These are phyloP conservation scores for Sabatieria punctata DNA, from an alignment of 2,888 invertebrate species.

Conservation along the genomic window DNA sequence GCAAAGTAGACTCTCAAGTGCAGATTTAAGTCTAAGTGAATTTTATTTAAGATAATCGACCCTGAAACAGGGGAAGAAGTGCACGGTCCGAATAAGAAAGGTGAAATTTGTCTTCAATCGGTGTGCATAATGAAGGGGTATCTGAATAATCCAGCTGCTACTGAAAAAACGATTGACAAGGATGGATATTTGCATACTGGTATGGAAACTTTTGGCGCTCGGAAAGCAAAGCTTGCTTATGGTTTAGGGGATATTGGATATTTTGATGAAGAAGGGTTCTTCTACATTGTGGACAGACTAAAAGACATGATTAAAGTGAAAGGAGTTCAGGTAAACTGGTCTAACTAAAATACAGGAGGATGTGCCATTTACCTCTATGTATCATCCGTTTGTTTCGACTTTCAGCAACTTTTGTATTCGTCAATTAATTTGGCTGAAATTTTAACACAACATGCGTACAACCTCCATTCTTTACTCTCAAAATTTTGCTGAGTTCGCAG, in stretches of 20 bases:
- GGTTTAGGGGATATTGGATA: conserved; percentile 64
- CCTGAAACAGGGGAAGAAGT: background rate
- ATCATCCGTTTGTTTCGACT: too few species aligned
- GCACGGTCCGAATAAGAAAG: background rate
- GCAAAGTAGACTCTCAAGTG: background rate
- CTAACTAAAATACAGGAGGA: too few species aligned
- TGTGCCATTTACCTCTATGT: too few species aligned
- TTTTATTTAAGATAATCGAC: background rate
- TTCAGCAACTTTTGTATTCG: too few species aligned
- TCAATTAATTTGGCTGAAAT: too few species aligned
- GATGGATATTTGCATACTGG: background rate
- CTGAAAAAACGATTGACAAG: background rate
- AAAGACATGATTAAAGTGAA: conserved; percentile 79
- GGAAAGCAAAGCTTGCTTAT: too few species aligned
- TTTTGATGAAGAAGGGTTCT: conserved; percentile 54
- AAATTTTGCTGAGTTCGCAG: too few species aligned
- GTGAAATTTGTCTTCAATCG: background rate
- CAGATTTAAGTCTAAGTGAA: background rate
- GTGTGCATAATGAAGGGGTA: background rate
- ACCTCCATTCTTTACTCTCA: too few species aligned
- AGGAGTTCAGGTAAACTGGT: conserved; percentile 59
- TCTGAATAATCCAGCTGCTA: background rate
- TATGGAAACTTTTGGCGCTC: too few species aligned
- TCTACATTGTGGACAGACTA: conserved; percentile 61
- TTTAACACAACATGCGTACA: too few species aligned